Evolutionary conservation across 2,797 vertebrate species (phyloP), one percentile per base, ranked within the genome.

Genomic region (Poeciliopsis presidionis): DNA sequence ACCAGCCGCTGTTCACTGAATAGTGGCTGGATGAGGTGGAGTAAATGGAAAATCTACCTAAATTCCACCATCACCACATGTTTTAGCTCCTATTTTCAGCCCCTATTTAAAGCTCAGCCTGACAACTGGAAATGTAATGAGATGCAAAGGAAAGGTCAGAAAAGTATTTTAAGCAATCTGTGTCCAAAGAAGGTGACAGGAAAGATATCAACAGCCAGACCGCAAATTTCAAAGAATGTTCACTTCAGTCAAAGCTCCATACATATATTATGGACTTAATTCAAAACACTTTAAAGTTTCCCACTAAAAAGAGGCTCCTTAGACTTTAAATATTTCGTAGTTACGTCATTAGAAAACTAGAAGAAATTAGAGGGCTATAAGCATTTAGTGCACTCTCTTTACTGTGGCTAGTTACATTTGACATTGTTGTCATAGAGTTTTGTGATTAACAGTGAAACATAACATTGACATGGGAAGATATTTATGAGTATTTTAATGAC

Each of bases 41-140:
- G 81, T 85, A 76, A 87, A 92, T 88, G 78, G 80, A 69, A 78
- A 84, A 80, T 70, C 76, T 78, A 72, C 80, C 90, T 84, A 85
- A 81, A 90, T 83, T 70, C 78, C 47, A 36, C 82, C 36, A 25
- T 25, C 49, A 41, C 20, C 63, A 67, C 74, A 77, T 83, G 74
- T 63, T 75, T 83, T 84, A 79, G 82, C 55, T 63, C 75, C 77
- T 88, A 76, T 75, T 82, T 76, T 84, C 39, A 65, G 86, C 67
- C 1, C 5, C 84, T 77, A 61, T 80, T 47, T 22, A 41, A 67
- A 53, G 2, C 72, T 80, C 0, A 0, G 57, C 70, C 73, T 76
- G 82, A 78, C 86, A 78, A 84, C 87, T 81, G 80, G n/a, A 12
- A 78, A 61, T 78, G 76, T 81, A 84, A 86, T 79, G 70, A 65